Evolutionary conservation across 2,888 invertebrate genomes (phyloP).

Genomic region (Elmis aenea): DNA sequence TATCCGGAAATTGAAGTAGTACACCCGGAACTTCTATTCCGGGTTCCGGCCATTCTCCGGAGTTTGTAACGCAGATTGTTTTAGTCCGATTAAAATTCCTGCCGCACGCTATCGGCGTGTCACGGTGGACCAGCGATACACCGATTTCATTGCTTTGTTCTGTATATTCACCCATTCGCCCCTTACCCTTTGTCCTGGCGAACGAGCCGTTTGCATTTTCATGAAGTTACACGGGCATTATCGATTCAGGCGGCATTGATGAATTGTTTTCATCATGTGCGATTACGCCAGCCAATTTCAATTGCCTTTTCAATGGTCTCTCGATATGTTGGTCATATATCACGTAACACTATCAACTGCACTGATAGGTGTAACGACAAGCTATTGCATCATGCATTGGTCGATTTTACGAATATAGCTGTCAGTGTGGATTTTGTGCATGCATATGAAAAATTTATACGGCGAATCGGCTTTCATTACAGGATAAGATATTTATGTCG

Average conservation of each 20-base stretch:
- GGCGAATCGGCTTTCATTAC: no score
- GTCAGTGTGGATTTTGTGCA: no score
- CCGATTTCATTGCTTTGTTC: constrained; percentile 29
- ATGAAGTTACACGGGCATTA: constrained; percentile 34
- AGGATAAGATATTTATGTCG: no score
- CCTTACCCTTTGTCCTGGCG: constrained; percentile 16
- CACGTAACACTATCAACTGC: constrained; percentile 44
- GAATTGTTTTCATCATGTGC: constrained; percentile 50
- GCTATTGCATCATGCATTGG: no score
- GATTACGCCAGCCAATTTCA: constrained; percentile 48
- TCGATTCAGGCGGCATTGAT: constrained; percentile 43
- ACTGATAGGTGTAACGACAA: constrained; percentile 33
- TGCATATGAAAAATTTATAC: no score
- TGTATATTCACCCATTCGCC: constrained; percentile 20
- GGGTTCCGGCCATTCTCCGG: constrained; percentile 37
- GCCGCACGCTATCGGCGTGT: constrained; percentile 36
- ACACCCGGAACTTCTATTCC: constrained; percentile 42
- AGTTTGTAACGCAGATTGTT: constrained; percentile 44
- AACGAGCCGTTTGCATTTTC: constrained; percentile 38
- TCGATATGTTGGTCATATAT: constrained; percentile 45
- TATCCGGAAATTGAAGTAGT: constrained; percentile 37
- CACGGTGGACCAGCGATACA: constrained; percentile 19
- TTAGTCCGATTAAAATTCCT: constrained; percentile 47
- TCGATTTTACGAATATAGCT: no score
- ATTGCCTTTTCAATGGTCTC: constrained; percentile 48